Conservation (phyloP, 2,113 vertebrate species). For the Ptychochromis oligacanthus region DNA sequence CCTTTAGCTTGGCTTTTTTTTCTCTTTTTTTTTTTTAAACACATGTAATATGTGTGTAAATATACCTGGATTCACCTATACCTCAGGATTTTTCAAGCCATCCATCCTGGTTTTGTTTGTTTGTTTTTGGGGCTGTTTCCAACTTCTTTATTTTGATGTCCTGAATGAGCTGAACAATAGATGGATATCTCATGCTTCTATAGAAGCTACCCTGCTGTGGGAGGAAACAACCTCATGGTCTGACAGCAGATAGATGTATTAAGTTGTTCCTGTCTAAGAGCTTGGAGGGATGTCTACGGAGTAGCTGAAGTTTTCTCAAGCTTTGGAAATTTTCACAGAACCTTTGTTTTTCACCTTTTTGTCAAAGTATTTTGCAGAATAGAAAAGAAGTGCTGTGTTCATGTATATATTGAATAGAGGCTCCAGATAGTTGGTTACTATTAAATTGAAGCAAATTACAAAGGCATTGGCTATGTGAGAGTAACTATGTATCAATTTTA, state of each 20-base stretch:
- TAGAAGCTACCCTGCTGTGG: background rate
- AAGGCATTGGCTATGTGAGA: background rate
- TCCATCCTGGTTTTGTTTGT: too few species aligned
- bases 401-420: background rate
- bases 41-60: too few species aligned
- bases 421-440: background rate
- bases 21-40: too few species aligned
- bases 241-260: conserved; percentile 45
- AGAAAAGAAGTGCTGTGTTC: background rate
- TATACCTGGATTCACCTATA: too few species aligned
- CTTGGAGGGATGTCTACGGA: conserved; percentile 17
- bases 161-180: conserved; percentile 41
- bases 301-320: conserved; percentile 30
- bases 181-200: conserved; percentile 12
- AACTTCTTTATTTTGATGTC: background rate
- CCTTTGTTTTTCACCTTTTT: conserved; percentile 11
- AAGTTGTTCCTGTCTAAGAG: conserved; percentile 21
- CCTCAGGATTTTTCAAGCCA: too few species aligned
- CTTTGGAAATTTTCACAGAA: background rate
- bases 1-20: too few species aligned
- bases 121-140: background rate
- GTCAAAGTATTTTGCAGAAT: background rate
- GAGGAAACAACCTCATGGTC: conserved; percentile 12
- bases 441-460: background rate
- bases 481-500: background rate